Evolutionary conservation across 2,797 vertebrate species (phyloP), one percentile per base, ranked within the genome.

Genomic region (Gastrophryne carolinensis): DNA sequence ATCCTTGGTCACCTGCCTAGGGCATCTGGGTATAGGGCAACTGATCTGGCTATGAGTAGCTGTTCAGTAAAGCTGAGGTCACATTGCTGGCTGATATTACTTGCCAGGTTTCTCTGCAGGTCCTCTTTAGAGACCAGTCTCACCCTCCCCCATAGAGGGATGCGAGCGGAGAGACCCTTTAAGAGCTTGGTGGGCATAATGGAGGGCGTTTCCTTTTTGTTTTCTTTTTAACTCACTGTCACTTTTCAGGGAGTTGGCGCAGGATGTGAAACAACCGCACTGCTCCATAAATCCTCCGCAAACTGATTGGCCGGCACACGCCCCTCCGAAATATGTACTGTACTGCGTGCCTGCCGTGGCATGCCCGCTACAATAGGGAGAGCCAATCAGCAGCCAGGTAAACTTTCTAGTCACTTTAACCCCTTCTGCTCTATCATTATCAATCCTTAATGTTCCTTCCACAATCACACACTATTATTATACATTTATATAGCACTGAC

Each of bases 231-330:
- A n/a, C 62, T 61, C 30, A 23, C 39, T 60, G 77, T 72, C 79
- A 75, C 0, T 0, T 1, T 67, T 62, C 2, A 35, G 71, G 82
- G 78, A 82, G 75, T 41, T 84, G 82, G 84, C 84, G 82, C 29
- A 60, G 69, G 78, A 81, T 73, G 62, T 19, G 77, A 84, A 69
- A 79, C n/a, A 81, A 64, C 50, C 78, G 80, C 79, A 80, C 83
- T 70, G 82, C 81, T 84, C 75, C 72, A 66, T 78, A 81, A 89
- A 88, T 81, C 83, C 84, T 75, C 81, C 73, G 83, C 81, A 85
- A 81, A 80, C 56, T 64, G 60, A 79, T 79, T 81, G 85, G 80
- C 86, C 52, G 39, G 75, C 67, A 78, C 86, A 89, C 88, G 79
- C 89, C 89, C 88, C 80, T 67, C 37, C 73, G 84, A 90, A 87